Evolutionary conservation across 2,797 vertebrate genomes (phyloP), one percentile per base, ranked within the genome.

Genomic region (Syngnathus rostellatus): DNA sequence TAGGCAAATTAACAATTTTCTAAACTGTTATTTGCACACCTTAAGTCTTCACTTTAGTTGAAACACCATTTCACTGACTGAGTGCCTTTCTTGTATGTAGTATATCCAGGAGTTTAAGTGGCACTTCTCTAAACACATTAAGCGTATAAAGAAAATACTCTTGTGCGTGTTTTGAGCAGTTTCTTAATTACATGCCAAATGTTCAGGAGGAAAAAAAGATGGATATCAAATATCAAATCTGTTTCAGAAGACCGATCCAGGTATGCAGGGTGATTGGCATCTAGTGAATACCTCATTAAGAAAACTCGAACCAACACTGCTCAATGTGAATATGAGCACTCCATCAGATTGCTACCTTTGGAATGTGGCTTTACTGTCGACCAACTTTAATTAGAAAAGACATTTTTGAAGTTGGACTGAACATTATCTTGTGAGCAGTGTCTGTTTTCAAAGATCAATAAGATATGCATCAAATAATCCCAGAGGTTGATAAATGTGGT

Each of bases 361-460:
- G 85, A 86, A 90, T 86, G 84, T 68, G 69, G 77, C 62, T 79
- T 74, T 65, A 62, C 79, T 70, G 70, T 43, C 63, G 79, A 85
- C 75, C 73, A 63, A 83, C 72, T 86, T 85, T 83, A 86, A 88
- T 88, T 87, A 86, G 79, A 82, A 78, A 67, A 10, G 77, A 77
- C 67, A 66, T 79, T 81, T 88, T 85, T 88, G 86, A 88, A 84
- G 85, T 83, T 43, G 11, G 72, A 69, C 40, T 64, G 73, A 79
- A 79, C 80, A 81, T 85, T 89, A 82, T 86, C 80, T 70, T 77
- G 64, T 68, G 38, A 76, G 72, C 68, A 72, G 73, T 83, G 39
- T 78, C 64, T 72, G 61, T 77, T 86, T 81, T 82, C 77, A 77
- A 72, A 81, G 79, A 74, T 61, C 31, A 63, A 66, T 64, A 55